Base-by-base conservation (phyloP, 2,797 vertebrate genomes). In the Sebastes taczanowskii region DNA sequence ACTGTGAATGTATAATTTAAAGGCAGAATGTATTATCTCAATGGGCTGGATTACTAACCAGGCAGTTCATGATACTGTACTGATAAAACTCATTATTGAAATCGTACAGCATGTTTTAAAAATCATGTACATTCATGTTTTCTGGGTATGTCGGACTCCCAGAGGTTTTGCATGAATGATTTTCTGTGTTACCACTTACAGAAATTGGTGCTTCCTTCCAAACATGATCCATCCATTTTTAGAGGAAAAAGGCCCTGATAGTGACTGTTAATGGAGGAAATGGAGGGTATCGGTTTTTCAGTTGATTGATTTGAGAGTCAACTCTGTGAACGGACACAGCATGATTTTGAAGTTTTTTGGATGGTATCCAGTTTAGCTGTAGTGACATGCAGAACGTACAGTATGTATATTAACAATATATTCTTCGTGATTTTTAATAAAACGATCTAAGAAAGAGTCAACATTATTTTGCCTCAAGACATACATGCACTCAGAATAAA, bases 51-150 rank as follows among this genome's bases (percentile, higher is more conserved):
- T 76, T 49, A 63, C 34, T 52, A 60, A 34, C 18, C 25, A 29
- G 32, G 11, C 62, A 22, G 11, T 58, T 35, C 18, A 49, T 66
- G 46, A 1, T 11, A 25, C 38, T 16, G 46, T 69, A 55, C 42
- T 46, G 42, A 46, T 46, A 64, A 80, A 46, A 60, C 8, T 8
- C 23, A 25, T 14, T 29, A 38, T 38, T 69, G 6, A 38, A 11
- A 20, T 18, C 56, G 10, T n/a, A 35, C 18, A 56, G 8, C n/a
- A 55, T 23, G 32, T 60, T 85, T 49, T 38, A 49, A 55, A 59
- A 78, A 63, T 58, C n/a, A 16, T 63, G 56, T 62, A 16, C 34
- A 66, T 55, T 74, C 10, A 61, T 71, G 55, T 42, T 63, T 74
- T 1, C 18, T 73, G 30, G 58, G 23, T 64, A 18, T 18, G 14